A percentile compares a stretch with the other conserved stretches of the same genome.
These are phyloP conservation scores for Platycheirus rosarum DNA, from an alignment of 2,888 invertebrate species.

Conservation along the genomic window DNA sequence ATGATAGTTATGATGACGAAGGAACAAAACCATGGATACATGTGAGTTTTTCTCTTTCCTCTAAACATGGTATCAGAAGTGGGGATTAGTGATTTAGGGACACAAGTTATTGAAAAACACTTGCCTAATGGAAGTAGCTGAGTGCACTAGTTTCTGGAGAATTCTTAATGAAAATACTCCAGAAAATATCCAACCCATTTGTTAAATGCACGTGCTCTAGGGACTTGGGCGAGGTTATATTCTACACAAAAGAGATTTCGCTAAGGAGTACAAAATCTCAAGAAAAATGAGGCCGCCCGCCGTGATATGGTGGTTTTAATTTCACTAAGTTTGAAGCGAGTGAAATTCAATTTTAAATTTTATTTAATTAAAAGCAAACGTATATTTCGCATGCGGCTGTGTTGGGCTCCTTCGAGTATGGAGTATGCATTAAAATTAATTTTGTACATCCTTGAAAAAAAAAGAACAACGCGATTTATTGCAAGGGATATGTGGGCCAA, in stretches of 20 bases:
- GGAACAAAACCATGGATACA: conserved; percentile 4
- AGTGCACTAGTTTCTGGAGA: not conserved
- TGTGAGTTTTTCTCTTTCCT: not conserved
- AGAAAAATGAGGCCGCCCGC: conserved; percentile 19
- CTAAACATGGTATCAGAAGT: not conserved
- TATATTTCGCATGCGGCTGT: not conserved
- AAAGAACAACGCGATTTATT: not conserved
- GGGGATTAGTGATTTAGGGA: not conserved
- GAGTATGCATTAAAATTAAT: conserved; percentile 27
- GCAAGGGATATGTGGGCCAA: conserved; percentile 3
- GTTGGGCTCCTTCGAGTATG: not conserved
- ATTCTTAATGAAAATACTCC: not conserved
- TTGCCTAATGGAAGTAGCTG: not conserved
- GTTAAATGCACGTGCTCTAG: conserved; percentile 45
- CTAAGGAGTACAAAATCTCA: conserved; percentile 10
- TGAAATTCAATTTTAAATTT: conserved; percentile 29
- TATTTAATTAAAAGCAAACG: conserved; percentile 34
- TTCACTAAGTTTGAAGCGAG: conserved; percentile 31
- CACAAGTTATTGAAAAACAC: not conserved
- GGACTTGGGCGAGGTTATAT: not conserved
- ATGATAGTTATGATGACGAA: not conserved
- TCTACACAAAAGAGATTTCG: conserved; percentile 15
- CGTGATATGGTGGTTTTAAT: conserved; percentile 32
- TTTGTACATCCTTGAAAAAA: conserved; percentile 16
- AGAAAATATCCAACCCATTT: conserved; percentile 45